Percentiles rank a stretch among this genome's conserved stretches.
phyloP scores from a whole-genome alignment of 2,113 vertebrate genomes.

The Castor canadensis region DNA sequence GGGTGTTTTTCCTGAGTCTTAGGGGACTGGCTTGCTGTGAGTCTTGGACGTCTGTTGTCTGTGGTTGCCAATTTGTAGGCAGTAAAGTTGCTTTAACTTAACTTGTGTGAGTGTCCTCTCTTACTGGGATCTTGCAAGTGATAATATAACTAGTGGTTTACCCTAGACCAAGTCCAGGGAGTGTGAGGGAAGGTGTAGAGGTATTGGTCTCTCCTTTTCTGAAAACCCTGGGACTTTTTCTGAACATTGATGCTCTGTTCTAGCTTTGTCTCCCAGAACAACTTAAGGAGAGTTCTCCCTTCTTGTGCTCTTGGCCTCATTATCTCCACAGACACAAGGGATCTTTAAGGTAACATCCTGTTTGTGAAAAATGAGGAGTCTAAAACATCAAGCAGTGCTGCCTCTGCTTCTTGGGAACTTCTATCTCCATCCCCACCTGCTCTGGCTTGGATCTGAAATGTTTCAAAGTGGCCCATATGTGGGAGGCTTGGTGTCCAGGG shows the following conservation, averaged over 20 bases:
- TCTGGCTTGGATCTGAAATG: not conserved
- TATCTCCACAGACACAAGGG: not conserved
- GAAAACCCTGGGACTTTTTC: not conserved
- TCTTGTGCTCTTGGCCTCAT: not conserved
- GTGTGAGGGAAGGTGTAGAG: not conserved
- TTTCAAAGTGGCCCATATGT: not conserved
- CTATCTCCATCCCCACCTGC: too few relatives aligned
- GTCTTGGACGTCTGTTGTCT: not conserved
- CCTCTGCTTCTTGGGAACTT: not conserved
- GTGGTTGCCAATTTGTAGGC: not conserved
- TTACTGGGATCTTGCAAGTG: not conserved
- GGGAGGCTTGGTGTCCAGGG: not conserved
- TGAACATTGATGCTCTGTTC: not conserved
- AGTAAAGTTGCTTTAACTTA: not conserved
- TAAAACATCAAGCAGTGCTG: not conserved
- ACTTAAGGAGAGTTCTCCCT: not conserved
- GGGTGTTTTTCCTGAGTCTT: not conserved
- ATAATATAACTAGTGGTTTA: not conserved
- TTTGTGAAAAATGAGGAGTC: not conserved
- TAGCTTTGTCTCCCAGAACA: not conserved
- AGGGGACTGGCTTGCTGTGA: not conserved
- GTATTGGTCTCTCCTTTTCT: not conserved
- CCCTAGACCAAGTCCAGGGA: not conserved
- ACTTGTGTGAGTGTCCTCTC: not conserved
- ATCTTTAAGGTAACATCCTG: not conserved